A percentile compares a stretch with the other conserved stretches of the same genome.
phyloP scores from a whole-genome alignment of 2,888 invertebrate genomes.

The Epistrophe grossulariae region DNA sequence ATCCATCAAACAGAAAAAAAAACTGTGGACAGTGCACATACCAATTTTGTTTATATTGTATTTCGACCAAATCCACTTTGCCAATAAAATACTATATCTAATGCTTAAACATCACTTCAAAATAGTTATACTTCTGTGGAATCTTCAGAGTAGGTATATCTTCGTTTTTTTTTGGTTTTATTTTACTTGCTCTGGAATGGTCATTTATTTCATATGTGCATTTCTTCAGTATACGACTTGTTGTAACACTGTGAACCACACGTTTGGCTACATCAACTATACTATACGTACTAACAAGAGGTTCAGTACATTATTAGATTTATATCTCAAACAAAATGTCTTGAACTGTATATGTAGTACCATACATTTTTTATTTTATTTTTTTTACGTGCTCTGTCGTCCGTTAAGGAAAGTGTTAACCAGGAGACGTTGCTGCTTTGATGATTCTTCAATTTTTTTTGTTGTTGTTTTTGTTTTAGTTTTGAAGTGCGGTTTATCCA shows the following conservation, averaged over 20 bases:
- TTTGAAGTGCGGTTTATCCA: conserved; percentile 10
- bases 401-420: conserved; percentile 38
- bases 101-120: conserved; percentile 26
- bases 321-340: conserved; percentile 31
- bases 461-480: neutral
- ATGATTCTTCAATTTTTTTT: conserved; percentile 3
- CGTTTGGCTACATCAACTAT: conserved; percentile 3
- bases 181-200: conserved; percentile 14
- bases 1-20: conserved; percentile 1
- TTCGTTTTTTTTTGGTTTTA: neutral
- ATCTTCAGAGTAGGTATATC: conserved; percentile 11
- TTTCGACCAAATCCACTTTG: conserved; percentile 6
- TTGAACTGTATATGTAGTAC: conserved; percentile 19
- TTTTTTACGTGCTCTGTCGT: conserved; percentile 12
- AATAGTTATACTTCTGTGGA: neutral
- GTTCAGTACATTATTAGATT: conserved; percentile 24
- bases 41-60: conserved; percentile 11
- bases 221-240: conserved; percentile 19
- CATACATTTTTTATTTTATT: neutral
- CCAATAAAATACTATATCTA: neutral
- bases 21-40: neutral
- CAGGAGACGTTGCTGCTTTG: conserved; percentile 33
- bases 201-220: conserved; percentile 31
- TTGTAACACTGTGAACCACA: conserved; percentile 17
- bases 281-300: neutral